Evolutionary conservation across 1,140 invertebrate genomes (phyloP), one percentile per base, ranked within the genome.

Genomic region (Trichonephila inaurata): DNA sequence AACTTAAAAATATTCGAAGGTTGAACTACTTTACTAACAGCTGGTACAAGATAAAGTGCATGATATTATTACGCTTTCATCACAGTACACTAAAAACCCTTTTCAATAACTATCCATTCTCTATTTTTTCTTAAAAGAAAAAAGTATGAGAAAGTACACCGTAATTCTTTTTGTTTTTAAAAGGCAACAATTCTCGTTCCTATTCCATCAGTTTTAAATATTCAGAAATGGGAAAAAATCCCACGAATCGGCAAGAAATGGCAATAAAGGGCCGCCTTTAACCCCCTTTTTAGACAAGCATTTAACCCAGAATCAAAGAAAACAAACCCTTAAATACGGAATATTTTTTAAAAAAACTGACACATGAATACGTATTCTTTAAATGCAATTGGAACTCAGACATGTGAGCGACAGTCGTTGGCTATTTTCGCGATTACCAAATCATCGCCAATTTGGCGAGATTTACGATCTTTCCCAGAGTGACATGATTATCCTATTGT

Each of bases 381-480:
- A 61, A 87, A 87, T 87, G 58, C 60, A 33, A 51, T 44, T 58
- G 24, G 58, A 87, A 87, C 58, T 87, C 86, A 12, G 28, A 40
- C 21, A 64, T 19, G 60, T 28, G 60, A 58, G 60, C 51, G 28
- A 19, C 58, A 66, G 64, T 89, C 21, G 62, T 89, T 89, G 87
- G 61, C 87, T 58, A 89, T 64, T 64, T 64, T 66, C 87, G 64
- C 87, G 87, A 89, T 89, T 89, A 89, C 87, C 87, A 89, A 89
- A 89, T 89, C 87, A 62, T 89, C 87, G 87, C 87, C 64, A 89
- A 89, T 89, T 89, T 89, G 87, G 87, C 87, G 87, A 89, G 33
- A 89, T 89, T 89, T 89, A 89, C 21, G 87, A 62, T 6, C 85
- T 60, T 33, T 18, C 19, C 33, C 19, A 40, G 33, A 72, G 18